Evolutionary conservation across 2,797 vertebrate genomes (phyloP).

Genomic region (Gallinago solitaria): DNA sequence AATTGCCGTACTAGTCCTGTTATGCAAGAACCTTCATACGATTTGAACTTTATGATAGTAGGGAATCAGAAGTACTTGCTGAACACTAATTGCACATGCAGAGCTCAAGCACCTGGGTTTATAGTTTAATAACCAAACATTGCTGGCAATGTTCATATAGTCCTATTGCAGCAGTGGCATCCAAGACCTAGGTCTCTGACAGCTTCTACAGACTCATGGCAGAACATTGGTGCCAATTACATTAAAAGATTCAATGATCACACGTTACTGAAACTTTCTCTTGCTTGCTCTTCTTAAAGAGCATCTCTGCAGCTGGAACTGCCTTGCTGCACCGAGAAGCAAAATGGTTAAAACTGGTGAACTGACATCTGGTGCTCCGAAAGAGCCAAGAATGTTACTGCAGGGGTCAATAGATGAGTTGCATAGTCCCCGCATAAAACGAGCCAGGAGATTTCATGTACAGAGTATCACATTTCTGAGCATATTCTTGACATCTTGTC

Average conservation of each 20-base stretch:
- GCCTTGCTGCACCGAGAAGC: not conserved
- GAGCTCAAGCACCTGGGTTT: not conserved
- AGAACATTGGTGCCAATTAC: not conserved
- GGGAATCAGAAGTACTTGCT: not conserved
- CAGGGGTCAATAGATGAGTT: slow-evolving; percentile 42
- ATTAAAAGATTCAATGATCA: not conserved
- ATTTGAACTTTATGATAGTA: not conserved
- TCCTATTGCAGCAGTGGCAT: not conserved
- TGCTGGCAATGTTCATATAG: not conserved
- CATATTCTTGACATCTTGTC: slow-evolving; percentile 51
- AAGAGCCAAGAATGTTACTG: slow-evolving; percentile 36
- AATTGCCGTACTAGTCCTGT: not conserved
- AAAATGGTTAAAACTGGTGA: slow-evolving; percentile 32
- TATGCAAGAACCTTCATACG: not conserved
- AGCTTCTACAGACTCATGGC: not conserved
- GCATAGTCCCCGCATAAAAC: not conserved
- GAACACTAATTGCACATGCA: not conserved
- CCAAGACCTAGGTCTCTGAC: not conserved
- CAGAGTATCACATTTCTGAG: slow-evolving; percentile 57
- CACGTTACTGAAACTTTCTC: not conserved
- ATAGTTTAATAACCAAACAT: not conserved
- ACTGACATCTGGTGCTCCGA: slow-evolving; percentile 32
- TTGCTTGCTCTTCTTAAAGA: not conserved
- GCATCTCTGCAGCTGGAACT: not conserved
- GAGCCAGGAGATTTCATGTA: slow-evolving; percentile 23